Conservation (phyloP, 2,888 invertebrate species). For the Andrena bucephala region DNA sequence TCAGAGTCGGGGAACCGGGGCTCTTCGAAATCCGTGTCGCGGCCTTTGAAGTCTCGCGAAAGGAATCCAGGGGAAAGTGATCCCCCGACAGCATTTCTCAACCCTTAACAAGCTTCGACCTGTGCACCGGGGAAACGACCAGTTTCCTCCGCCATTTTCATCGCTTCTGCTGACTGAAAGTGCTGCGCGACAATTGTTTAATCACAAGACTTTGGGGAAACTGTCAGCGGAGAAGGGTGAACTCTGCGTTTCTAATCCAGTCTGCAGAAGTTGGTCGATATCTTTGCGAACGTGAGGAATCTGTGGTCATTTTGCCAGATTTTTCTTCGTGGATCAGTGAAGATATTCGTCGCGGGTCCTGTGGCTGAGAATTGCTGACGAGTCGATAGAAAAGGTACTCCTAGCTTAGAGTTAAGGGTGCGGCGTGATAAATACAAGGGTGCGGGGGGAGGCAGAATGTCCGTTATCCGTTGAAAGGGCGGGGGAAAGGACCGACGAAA, state of each 20-base stretch:
- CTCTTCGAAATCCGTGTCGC: constrained; percentile 4
- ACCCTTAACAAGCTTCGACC: constrained; percentile 11
- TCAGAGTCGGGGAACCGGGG: neutral
- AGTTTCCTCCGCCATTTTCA: too few relatives aligned
- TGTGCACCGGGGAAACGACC: neutral
- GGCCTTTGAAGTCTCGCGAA: neutral
- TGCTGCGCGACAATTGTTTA: constrained; percentile 9
- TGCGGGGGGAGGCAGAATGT: neutral
- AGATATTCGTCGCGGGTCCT: neutral
- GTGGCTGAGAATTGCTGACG: constrained; percentile 18
- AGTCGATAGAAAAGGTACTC: constrained; percentile 27
- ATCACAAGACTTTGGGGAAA: neutral
- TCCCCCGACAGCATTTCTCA: constrained; percentile 10
- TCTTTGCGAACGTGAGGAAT: neutral
- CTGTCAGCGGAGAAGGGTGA: neutral
- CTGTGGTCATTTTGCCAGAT: neutral
- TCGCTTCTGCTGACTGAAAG: neutral
- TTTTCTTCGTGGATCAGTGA: constrained; percentile 1
- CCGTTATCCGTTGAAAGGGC: neutral
- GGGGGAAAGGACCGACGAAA: neutral
- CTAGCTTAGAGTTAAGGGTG: constrained; percentile 22
- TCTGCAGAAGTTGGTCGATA: too few relatives aligned
- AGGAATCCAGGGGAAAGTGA: constrained; percentile 40
- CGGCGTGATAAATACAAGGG: constrained; percentile 12
- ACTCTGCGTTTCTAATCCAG: too few relatives aligned